Conservation (phyloP, 2,113 vertebrate species). For the Gnathonemus longibarbis region DNA sequence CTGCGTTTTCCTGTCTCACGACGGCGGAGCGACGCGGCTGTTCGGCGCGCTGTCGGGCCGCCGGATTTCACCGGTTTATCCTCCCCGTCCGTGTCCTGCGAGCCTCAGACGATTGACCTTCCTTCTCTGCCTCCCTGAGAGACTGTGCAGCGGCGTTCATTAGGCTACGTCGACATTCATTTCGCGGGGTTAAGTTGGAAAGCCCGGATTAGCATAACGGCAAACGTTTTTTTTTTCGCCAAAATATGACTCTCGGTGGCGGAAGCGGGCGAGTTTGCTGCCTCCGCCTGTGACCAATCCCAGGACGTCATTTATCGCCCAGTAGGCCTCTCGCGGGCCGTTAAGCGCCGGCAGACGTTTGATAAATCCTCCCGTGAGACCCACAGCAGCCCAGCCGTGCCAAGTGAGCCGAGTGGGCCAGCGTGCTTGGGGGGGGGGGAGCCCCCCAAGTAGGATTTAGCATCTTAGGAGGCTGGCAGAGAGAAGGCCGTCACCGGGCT, state of each 20-base stretch:
- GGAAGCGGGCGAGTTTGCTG: too few species aligned
- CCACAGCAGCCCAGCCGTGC: background rate
- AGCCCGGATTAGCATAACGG: background rate
- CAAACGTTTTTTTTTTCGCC: background rate
- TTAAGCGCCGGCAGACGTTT: constrained; percentile 2
- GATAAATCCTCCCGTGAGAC: background rate
- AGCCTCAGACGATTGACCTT: background rate
- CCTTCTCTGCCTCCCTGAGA: background rate
- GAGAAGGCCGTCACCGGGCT: background rate
- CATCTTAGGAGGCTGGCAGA: background rate
- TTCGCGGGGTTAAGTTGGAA: background rate
- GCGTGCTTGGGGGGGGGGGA: background rate
- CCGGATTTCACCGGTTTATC: background rate
- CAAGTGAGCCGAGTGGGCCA: background rate
- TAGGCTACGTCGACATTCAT: background rate
- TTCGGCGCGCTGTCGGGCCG: background rate
- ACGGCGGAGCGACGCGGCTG: background rate
- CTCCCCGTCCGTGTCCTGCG: background rate
- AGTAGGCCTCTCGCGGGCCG: background rate
- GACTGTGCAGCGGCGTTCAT: background rate
- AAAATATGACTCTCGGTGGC: background rate
- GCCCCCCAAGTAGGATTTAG: background rate
- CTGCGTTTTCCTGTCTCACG: background rate
- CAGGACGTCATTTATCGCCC: background rate
- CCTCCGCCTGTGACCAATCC: background rate